phyloP scores from a whole-genome alignment of 2,797 vertebrate genomes.

The Neosilurus mollespiculum region DNA sequence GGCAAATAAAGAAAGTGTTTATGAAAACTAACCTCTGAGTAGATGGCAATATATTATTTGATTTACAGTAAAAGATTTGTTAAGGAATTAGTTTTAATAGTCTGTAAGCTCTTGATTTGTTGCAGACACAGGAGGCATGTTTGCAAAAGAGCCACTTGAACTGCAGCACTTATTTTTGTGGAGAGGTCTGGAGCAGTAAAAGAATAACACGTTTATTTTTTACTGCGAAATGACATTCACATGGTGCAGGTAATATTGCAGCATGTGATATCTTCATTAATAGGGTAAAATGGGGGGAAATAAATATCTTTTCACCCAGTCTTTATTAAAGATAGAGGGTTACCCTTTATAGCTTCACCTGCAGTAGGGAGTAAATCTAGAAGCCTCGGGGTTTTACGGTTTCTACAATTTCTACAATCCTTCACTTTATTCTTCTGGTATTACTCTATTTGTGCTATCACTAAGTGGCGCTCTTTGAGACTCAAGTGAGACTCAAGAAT shows the following conservation, averaged over 20 bases:
- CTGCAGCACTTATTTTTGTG: not conserved
- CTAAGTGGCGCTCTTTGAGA: not conserved
- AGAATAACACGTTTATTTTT: conserved; percentile 6
- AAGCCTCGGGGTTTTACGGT: not conserved
- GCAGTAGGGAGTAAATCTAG: conserved; percentile 5
- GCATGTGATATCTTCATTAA: conserved; percentile 40
- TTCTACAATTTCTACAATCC: not conserved
- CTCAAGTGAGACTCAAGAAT: not conserved
- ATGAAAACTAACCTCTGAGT: not conserved
- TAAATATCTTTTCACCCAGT: conserved; percentile 20
- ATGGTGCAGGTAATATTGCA: conserved; percentile 21
- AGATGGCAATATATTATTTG: not conserved
- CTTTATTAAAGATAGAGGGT: conserved; percentile 2
- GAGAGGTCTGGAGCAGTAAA: conserved; percentile 12
- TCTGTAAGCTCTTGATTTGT: conserved; percentile 8
- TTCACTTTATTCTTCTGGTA: not conserved
- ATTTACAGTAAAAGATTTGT: conserved; percentile 17
- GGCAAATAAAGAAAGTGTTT: not conserved
- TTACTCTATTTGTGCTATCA: not conserved
- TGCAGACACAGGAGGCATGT: conserved; percentile 1
- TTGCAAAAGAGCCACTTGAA: not conserved
- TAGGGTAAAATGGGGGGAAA: not conserved
- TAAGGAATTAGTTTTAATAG: conserved; percentile 14
- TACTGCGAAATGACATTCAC: conserved; percentile 5
- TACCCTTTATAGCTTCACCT: conserved; percentile 22